A percentile compares a stretch with the other conserved stretches of the same genome.
Conservation (phyloP, 2,797 vertebrate genomes). For the Aplochiton taeniatus region DNA sequence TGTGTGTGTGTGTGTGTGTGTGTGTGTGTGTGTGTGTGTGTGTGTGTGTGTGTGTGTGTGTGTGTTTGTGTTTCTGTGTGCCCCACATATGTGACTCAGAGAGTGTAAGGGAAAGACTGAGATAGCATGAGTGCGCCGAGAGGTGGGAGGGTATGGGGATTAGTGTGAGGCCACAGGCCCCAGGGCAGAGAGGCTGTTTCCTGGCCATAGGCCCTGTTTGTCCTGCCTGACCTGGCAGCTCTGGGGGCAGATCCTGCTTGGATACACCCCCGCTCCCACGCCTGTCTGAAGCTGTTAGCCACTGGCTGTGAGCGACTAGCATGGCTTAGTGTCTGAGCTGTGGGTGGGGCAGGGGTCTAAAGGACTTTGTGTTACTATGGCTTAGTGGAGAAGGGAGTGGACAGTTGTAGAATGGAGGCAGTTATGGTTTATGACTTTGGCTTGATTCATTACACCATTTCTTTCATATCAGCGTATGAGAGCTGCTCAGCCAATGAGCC, state of each 20-base stretch:
- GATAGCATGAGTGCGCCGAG: constrained; percentile 10
- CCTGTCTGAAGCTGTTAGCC: constrained; percentile 97
- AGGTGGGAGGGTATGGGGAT: constrained; percentile 77
- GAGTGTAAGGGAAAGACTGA: background rate
- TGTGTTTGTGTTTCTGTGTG: constrained; percentile 5
- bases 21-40: background rate
- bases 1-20: background rate
- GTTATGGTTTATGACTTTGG: constrained; percentile 54
- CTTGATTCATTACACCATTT: constrained; percentile 50
- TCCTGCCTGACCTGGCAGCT: constrained; percentile 97
- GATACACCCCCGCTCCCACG: constrained; percentile 91
- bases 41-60: constrained; percentile 10
- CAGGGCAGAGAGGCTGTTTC: constrained; percentile 80
- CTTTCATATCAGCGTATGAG: constrained; percentile 39
- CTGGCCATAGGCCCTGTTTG: constrained; percentile 92
- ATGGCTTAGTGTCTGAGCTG: constrained; percentile 83
- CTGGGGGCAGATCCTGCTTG: constrained; percentile 89
- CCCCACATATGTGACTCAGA: background rate
- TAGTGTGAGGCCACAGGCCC: constrained; percentile 90
- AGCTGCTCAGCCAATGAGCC: constrained; percentile 9
- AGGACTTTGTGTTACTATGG: constrained; percentile 64
- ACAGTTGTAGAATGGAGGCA: constrained; percentile 53
- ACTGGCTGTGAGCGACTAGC: constrained; percentile 84
- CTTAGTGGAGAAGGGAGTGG: constrained; percentile 57
- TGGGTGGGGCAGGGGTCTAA: constrained; percentile 58